Percentiles rank a stretch among this genome's conserved stretches.
Evolutionary conservation across 1,140 invertebrate species (phyloP).

Genomic region (Drosophila sulfurigaster): DNA sequence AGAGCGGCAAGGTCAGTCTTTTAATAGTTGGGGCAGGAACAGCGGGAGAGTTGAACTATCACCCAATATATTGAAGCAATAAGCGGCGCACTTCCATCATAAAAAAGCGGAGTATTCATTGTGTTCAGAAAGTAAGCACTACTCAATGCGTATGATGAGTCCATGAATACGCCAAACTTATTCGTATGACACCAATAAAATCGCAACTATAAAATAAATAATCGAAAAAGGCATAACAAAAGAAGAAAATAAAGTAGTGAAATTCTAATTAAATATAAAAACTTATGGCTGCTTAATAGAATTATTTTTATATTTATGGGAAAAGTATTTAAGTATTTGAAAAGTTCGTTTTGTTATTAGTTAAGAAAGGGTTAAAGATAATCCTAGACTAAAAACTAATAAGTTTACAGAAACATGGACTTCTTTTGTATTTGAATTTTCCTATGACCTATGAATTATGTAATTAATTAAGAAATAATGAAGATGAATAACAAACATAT

Average conservation of each 20-base stretch:
- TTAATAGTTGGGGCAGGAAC: conserved; percentile 11
- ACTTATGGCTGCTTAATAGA: neutral
- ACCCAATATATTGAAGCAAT: conserved; percentile 13
- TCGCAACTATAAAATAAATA: neutral
- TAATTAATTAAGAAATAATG: no score
- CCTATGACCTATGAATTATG: no score
- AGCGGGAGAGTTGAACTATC: conserved; percentile 11
- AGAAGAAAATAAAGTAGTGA: neutral
- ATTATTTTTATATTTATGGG: neutral
- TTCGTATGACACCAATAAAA: neutral
- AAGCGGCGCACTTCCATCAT: neutral
- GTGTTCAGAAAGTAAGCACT: neutral
- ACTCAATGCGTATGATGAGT: neutral
- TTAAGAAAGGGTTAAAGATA: no score
- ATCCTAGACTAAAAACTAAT: no score
- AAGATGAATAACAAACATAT: no score
- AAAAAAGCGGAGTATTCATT: neutral
- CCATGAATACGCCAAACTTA: neutral
- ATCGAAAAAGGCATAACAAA: neutral
- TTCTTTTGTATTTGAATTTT: no score
- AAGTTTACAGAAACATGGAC: no score
- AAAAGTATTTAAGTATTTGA: neutral
- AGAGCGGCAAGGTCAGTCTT: conserved; percentile 24
- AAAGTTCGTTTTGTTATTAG: neutral
- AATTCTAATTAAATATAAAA: neutral